Evolutionary conservation across 23 tunicate species (phyloP), one percentile per base, ranked within the genome.

Genomic region (Halocynthia aurantium): DNA sequence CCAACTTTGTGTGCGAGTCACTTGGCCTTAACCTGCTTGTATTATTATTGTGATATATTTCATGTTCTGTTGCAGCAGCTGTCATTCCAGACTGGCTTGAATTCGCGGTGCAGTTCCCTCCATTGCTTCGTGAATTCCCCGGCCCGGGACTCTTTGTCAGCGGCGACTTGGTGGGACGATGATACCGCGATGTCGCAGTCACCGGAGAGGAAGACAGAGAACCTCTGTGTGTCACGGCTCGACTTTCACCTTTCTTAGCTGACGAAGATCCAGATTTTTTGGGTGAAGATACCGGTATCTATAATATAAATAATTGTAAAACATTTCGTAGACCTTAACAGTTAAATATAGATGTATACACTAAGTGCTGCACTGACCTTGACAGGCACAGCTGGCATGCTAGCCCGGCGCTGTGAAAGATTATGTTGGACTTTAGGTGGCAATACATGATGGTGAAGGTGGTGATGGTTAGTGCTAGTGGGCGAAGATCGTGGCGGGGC

Each of bases 61-160:
- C 78, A 54, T 74, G 78, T 20, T 74, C 78, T 15, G 78, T 74
- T 0, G 78, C 78, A 52, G 78, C 60, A 44, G 78, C 78, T 8
- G 78, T 74, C 56, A 74, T 54, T 7, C 78, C 78, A 11, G 64
- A 62, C 10, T 53, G 55, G 13, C 50, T n/a, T 19, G 62, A 17
- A 18, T 56, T 62, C 64, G 55, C 31, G 64, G 54, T 56, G 17
- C 62, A 74, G 62, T 74, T 54, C 56, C 50, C 56, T 74, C 60
- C 57, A 53, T 53, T 31, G 40, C 78, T 74, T 31, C 44, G 44
- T 31, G 44, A 31, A 31, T 31, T 31, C 44, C 44, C 44, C 44
- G 44, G 44, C 8, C 63, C 63, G 21, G 64, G 64, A 12, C 64
- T 54, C 10, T 15, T 40, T 10, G 70, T 49, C 56, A 74, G 62